Base-by-base conservation (phyloP, 2,797 vertebrate species). In the Enteromius treurensis region DNA sequence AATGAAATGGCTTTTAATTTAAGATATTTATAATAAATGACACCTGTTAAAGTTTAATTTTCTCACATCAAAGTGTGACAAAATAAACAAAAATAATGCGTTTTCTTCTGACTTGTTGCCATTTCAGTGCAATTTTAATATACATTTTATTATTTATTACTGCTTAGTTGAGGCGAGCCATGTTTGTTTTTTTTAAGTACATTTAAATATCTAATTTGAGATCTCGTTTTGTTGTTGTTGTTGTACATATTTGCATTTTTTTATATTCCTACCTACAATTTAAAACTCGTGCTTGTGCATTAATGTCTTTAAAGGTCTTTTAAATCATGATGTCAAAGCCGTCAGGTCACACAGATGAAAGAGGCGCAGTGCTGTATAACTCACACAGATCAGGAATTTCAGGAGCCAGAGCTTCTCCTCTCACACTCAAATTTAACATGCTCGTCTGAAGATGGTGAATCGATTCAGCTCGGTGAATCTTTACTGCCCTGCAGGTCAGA, bases 401-500 rank as follows among this genome's bases (percentile, higher is more conserved):
- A 90, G 89, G 94, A 92, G 89, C 91, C 92, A 94, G 91, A 93
- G 93, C 93, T 92, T 89, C 90, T 60, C 74, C 49, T 58, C 32
- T 60, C 55, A 60, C 23, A 13, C 91, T 94, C 93, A 93, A 92
- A 92, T 94, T 95, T 94, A 94, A 93, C 90, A 93, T 86, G 92
- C 91, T 92, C 91, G 92, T 93, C 90, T 93, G 85, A 92, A 92
- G 93, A 90, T 91, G 93, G 92, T 49, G 93, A 95, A 94, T 94
- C 88, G 89, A 94, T 94, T 94, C 90, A 90, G 90, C 89, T 86
- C 87, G 64, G 86, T 87, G 90, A 89, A 89, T 89, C 90, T 87
- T 65, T 10, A 77, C 89, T 89, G 92, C 85, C 90, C 84, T 71
- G 40, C 71, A 60, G 93, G 93, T 94, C 93, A 94, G 87, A 87